Conservation (phyloP, 2,797 vertebrate genomes). For the Myripristis jacobus region DNA sequence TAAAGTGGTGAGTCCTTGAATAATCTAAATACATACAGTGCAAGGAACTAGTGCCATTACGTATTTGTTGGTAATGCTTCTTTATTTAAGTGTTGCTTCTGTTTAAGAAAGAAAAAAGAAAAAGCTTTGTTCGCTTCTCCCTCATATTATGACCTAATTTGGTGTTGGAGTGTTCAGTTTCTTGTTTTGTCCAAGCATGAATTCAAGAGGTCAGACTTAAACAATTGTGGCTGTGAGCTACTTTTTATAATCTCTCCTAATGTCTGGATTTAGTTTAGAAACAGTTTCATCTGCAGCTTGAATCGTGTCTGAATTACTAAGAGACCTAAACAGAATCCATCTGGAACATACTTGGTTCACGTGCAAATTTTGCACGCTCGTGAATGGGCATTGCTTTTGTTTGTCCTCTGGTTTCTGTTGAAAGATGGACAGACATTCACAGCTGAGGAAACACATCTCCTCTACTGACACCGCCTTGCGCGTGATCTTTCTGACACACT, state of each 20-base stretch:
- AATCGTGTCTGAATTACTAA: background rate
- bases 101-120: constrained; percentile 2
- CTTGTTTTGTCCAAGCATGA: background rate
- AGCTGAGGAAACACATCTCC: too few relatives aligned
- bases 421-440: too few relatives aligned
- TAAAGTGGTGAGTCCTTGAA: constrained; percentile 26
- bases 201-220: constrained; percentile 5
- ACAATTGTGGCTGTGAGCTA: constrained; percentile 7
- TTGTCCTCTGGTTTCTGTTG: too few relatives aligned
- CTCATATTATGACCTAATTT: background rate
- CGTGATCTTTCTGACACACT: too few relatives aligned
- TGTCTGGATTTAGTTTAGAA: too few relatives aligned
- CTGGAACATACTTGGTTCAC: too few relatives aligned
- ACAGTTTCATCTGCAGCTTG: too few relatives aligned
- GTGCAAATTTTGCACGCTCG: too few relatives aligned
- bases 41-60: background rate
- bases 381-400: too few relatives aligned
- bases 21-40: constrained; percentile 12
- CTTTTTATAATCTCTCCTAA: constrained; percentile 9
- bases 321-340: too few relatives aligned
- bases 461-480: too few relatives aligned
- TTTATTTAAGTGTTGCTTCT: background rate
- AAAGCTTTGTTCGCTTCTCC: background rate
- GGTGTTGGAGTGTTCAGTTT: background rate
- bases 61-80: constrained; percentile 11